Base-by-base conservation (phyloP, 1,140 invertebrate genomes). In the Saccostrea glomerata region DNA sequence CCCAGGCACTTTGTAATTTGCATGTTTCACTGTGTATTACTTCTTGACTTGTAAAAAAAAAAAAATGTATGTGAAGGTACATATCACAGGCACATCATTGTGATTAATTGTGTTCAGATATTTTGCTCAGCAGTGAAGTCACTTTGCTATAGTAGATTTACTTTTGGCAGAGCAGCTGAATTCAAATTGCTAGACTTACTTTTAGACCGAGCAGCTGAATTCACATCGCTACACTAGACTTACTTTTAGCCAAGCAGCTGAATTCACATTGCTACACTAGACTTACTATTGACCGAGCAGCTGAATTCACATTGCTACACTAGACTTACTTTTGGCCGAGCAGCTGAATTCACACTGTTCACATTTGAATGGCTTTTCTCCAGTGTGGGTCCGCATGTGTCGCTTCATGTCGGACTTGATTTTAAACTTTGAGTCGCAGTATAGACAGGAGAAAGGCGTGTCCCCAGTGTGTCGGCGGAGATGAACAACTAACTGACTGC, bases 341-440 rank as follows among this genome's bases (percentile, higher is more conserved):
- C 91, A 93, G 36, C 91, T 92, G 86, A 94, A 92, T 40, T 92
- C 91, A 92, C 93, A 93, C 20, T 90, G 95, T 85, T 97, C 97
- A 93, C 98, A 98, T 83, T 97, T 95, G 93, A 97, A 98, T 0
- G 98, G 98, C 55, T 97, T 97, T 94, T 98, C 97, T 73, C 97
- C 97, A 0, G 97, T 98, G 92, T 98, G 97, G 92, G 97, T 97
- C 20, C 97, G 96, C 56, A 96, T 94, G 94, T 98, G 97, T 91
- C 97, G 97, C 91, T 97, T 97, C 92, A 97, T 96, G 89, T 95
- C 95, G 5, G 95, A 95, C 87, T 94, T 94, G 82, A 95, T 95
- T 89, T 95, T 96, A 87, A 96, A 95, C 77, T 95, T 94, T 82
- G 94, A 92, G 0, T 96, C 96, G 90, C 97, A 97, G 55, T 96